Base-by-base conservation (phyloP, 2,888 invertebrate genomes). In the Epicampocera succincta region DNA sequence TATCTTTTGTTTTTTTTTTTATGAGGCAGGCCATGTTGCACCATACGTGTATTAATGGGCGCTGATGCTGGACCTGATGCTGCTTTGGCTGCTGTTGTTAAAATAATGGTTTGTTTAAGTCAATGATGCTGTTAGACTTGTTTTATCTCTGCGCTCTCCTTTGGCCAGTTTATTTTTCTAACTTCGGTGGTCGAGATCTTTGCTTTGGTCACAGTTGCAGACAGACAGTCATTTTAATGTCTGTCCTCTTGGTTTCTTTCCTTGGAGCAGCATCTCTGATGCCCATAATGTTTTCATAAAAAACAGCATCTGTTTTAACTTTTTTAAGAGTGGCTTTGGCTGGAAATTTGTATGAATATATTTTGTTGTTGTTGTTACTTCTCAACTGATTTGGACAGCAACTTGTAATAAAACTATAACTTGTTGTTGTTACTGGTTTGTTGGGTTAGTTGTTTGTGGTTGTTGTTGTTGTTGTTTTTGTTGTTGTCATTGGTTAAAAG, bases 131-230 rank as follows among this genome's bases (percentile, higher is more conserved):
- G 75, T 66, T 76, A 42, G 58, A 54, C 69, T 69, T 46, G 69
- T 71, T 77, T 63, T 29, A 63, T 69, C 46, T 69, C 11, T 54
- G 21, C 48, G 76, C 50, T 75, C 56, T 80, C 40, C 42, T 60
- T 73, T 68, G 33, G 61, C 25, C 54, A 65, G 50, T 66, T 46
- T n/a, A 52, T 38, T 50, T 72, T 71, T 56, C 69, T 58, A 71
- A 63, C 78, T 82, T 54, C 19, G 78, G 82, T 82, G 82, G 82
- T 74, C 82, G 74, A 69, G 68, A 74, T 61, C 52, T 66, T 69
- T 63, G 50, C 52, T 75, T 46, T 72, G 66, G 72, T 48, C 68
- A 76, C 71, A 61, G 72, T 72, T 58, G 69, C 63, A 72, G 65
- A 65, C 63, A 66, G 52, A 76, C 61, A 52, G 76, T 61, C 54